Conservation (phyloP, 2,888 invertebrate species). For the Oxytorus armatus region DNA sequence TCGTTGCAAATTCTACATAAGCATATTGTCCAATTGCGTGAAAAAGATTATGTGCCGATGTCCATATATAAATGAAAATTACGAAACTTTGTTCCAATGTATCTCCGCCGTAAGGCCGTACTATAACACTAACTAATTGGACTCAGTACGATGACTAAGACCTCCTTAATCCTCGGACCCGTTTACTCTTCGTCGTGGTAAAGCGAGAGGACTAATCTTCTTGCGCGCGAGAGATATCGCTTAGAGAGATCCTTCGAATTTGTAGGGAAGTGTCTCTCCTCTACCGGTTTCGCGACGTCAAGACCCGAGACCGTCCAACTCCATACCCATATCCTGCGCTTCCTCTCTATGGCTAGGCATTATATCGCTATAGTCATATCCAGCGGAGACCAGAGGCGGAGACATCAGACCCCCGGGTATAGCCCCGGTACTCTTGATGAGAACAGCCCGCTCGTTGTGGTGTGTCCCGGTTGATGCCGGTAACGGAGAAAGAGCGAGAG, state of each 20-base stretch:
- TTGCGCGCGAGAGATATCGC: slow-evolving; percentile 68
- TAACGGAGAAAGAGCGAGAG: slow-evolving; percentile 7
- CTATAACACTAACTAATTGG: slow-evolving; percentile 60
- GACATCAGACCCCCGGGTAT: slow-evolving; percentile 39
- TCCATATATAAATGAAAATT: slow-evolving; percentile 39
- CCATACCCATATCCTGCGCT: slow-evolving; percentile 53
- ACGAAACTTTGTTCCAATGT: slow-evolving; percentile 27
- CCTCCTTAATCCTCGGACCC: slow-evolving; percentile 57
- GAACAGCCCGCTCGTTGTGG: slow-evolving; percentile 44
- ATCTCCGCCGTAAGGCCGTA: slow-evolving; percentile 10
- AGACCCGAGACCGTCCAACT: slow-evolving; percentile 51
- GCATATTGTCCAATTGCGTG: neutral
- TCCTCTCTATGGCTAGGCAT: neutral
- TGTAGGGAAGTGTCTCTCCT: slow-evolving; percentile 66
- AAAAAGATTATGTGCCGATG: slow-evolving; percentile 24
- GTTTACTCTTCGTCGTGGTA: slow-evolving; percentile 60
- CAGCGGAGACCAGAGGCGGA: slow-evolving; percentile 15
- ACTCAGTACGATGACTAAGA: slow-evolving; percentile 39
- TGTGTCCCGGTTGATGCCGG: slow-evolving; percentile 44
- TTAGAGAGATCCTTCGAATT: slow-evolving; percentile 74
- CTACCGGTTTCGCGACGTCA: slow-evolving; percentile 51
- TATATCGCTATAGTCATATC: slow-evolving; percentile 20
- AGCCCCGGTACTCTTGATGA: slow-evolving; percentile 51
- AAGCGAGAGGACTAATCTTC: slow-evolving; percentile 65
- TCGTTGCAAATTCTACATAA: slow-evolving; percentile 2